phyloP scores from a whole-genome alignment of 2,113 vertebrate species.

The Marmota flaviventris region DNA sequence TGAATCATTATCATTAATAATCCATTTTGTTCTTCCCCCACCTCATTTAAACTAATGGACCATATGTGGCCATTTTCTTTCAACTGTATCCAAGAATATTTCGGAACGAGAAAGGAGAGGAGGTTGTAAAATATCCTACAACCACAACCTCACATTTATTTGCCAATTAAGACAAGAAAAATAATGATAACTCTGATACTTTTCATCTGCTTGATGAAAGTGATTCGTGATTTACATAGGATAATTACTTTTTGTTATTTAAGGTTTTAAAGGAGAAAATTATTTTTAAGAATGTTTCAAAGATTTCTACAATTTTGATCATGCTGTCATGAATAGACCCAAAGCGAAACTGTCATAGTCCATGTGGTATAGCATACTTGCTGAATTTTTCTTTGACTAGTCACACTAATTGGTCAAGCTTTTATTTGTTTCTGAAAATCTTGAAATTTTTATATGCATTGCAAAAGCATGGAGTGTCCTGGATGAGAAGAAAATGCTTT shows the following conservation, averaged over 20 bases:
- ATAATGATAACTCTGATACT: slow-evolving; percentile 73
- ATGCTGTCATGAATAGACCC: neutral
- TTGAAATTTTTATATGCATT: neutral
- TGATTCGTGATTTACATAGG: slow-evolving; percentile 40
- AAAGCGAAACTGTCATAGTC: neutral
- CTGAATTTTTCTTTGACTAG: neutral
- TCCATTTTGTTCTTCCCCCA: slow-evolving; percentile 69
- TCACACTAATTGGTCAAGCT: neutral
- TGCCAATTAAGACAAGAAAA: slow-evolving; percentile 81
- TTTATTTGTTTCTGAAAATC: neutral
- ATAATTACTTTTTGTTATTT: slow-evolving; percentile 11
- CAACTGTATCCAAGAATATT: slow-evolving; percentile 87
- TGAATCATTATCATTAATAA: slow-evolving; percentile 85
- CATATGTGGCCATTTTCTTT: slow-evolving; percentile 87
- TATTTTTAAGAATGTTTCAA: slow-evolving; percentile 55
- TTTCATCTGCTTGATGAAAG: slow-evolving; percentile 78
- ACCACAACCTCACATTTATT: slow-evolving; percentile 84
- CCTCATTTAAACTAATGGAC: slow-evolving; percentile 83
- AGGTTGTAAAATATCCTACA: slow-evolving; percentile 81
- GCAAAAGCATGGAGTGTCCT: neutral
- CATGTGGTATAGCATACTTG: neutral
- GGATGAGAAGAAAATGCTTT: neutral
- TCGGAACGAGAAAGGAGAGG: slow-evolving; percentile 81
- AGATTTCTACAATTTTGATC: slow-evolving; percentile 22
- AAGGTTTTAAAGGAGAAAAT: slow-evolving; percentile 13